Base-by-base conservation (phyloP, 2,888 invertebrate genomes). In the Leptura quadrifasciata region DNA sequence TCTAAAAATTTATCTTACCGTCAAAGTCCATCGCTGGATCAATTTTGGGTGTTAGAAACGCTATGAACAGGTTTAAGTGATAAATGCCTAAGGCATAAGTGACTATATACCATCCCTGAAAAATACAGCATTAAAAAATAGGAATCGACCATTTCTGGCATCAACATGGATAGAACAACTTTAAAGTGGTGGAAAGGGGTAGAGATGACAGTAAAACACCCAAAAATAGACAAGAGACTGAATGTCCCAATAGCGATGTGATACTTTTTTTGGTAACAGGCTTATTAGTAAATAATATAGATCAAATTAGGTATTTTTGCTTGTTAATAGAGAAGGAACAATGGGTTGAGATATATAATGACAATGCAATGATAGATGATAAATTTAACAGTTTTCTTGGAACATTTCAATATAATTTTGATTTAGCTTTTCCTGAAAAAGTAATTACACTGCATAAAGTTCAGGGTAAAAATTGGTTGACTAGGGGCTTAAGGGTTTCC, bases 81-180 rank as follows among this genome's bases (percentile, higher is more conserved):
- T 99, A 99, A 88, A 99, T 99, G 85, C 99, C 99, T 89, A 99
- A 91, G 35, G 98, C 99, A 91, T 99, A 99, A 84, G 98, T 98
- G 77, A 99, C 95, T 86, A 99, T 99, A 90, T 99, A 99, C 98
- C 99, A 99, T 83, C 99, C 99, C 96, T 99, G 91, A 80, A 80
- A 76, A 75, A 76, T 77, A 76, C 52, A 24, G 20, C 9, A 65
- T 58, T 63, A 57, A 54, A 35, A 64, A 68, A 47, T 24, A 70
- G 54, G 12, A 20, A 57, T 21, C 21, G 21, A 6, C 10, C 10
- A 10, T 57, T 18, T 57, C 21, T 21, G n/a, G 21, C 9, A 52
- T 63, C 47, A 70, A 24, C 27, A 64, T 63, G 15, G 24, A 67
- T 12, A 39, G 8, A 63, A 47, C 15, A 55, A 35, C 47, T 68